Evolutionary conservation across 1,140 invertebrate genomes (phyloP), one percentile per base, ranked within the genome.

Genomic region (Cyclargus thomasi): DNA sequence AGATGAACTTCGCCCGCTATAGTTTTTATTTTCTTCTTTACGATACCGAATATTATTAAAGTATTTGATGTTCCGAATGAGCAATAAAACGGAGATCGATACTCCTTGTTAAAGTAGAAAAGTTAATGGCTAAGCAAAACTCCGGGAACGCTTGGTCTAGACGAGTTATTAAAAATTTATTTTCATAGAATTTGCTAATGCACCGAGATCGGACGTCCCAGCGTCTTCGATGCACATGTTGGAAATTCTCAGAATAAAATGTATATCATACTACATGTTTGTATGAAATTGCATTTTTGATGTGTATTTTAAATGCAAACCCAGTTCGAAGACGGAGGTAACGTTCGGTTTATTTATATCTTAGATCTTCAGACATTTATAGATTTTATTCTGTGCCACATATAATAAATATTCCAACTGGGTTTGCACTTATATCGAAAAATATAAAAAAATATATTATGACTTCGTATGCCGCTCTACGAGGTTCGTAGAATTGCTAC

Each of bases 101-200:
- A 74, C 71, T 74, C 73, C 72, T 70, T 78, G 69, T 70, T 79
- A 75, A 73, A 86, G 81, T 81, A 76, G 81, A 80, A 80, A 86
- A 84, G 79, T 86, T 84, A 73, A 70, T 82, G 78, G 71, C 68
- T 67, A 79, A 81, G 75, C 80, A 82, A 69, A 85, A 83, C 70
- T 82, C 73, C 65, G 69, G 71, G 72, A 82, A 83, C 78, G 73
- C 81, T 84, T 78, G 79, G 86, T 87, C 86, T 89, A 89, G 86
- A 89, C 86, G 77, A 78, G 77, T 85, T 85, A 87, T 86, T 87
- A 86, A 86, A 82, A 82, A 85, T 83, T 82, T 80, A 85, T 79
- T 82, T 80, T 78, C 70, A 79, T 81, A 77, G 74, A 83, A 80
- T 82, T 83, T 67, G 74, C 72, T 79, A 81, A 83, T 82, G 80